Evolutionary conservation across 2,888 invertebrate genomes (phyloP).

Genomic region (Catocala nupta): DNA sequence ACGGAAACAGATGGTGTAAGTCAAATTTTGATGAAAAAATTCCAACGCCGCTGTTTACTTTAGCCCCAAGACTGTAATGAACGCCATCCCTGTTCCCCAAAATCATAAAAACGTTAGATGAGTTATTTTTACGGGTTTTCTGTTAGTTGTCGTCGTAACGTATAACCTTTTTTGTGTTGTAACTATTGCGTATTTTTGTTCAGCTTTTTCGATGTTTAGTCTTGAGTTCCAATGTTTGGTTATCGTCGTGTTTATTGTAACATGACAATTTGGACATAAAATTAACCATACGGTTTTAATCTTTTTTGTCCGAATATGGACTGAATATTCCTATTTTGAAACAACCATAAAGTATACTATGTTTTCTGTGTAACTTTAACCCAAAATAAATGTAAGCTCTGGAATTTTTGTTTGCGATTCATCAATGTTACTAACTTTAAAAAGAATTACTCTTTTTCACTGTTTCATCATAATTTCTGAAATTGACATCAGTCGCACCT

Average conservation of each 20-base stretch:
- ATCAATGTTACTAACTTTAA: too few species aligned
- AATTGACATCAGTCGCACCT: constrained; percentile 32
- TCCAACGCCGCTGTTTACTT: constrained; percentile 67
- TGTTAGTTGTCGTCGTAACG: constrained; percentile 43
- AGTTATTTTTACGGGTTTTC: constrained; percentile 58
- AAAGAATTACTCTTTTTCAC: too few species aligned
- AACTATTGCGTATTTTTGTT: constrained; percentile 25
- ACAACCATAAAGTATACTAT: too few species aligned
- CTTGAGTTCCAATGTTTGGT: not conserved
- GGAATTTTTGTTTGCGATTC: too few species aligned
- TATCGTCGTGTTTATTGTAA: not conserved
- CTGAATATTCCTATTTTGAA: too few species aligned
- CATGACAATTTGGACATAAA: not conserved
- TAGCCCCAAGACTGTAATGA: constrained; percentile 65
- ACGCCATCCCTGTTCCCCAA: constrained; percentile 58
- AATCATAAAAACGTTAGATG: constrained; percentile 57
- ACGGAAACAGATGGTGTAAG: constrained; percentile 76
- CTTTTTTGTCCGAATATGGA: too few species aligned
- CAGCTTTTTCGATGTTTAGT: constrained; percentile 4
- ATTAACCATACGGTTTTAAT: too few species aligned
- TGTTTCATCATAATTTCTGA: constrained; percentile 14
- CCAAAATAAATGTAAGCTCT: too few species aligned
- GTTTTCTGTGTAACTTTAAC: too few species aligned
- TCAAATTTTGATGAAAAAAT: constrained; percentile 82
- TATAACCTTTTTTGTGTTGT: constrained; percentile 24